Conservation (phyloP, 2,113 vertebrate species). For the Microcebus griseorufus region DNA sequence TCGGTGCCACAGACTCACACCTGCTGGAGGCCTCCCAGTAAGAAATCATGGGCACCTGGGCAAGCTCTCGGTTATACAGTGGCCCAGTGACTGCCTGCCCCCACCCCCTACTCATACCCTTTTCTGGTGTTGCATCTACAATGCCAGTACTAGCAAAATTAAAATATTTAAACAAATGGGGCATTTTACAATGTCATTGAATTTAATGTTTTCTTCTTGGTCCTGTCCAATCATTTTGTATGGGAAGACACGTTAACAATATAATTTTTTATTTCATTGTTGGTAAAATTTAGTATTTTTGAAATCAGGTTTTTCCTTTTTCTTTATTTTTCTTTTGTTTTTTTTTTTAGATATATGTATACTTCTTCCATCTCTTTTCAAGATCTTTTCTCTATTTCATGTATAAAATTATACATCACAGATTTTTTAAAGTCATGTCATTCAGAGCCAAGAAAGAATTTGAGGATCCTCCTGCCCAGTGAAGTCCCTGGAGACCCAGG, state of each 20-base stretch:
- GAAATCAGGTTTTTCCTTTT: background rate
- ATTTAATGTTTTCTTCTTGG: background rate
- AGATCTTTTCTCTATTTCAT: background rate
- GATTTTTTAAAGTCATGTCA: background rate
- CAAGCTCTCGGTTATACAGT: no score
- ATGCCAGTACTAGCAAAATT: background rate
- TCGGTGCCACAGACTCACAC: rapidly evolving
- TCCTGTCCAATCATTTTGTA: no score
- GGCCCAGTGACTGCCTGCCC: no score
- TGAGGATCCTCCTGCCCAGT: no score
- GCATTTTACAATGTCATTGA: background rate
- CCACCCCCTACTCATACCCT: background rate
- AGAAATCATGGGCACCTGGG: background rate
- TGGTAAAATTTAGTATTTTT: background rate
- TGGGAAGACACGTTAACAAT: rapidly evolving
- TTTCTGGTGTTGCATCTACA: background rate
- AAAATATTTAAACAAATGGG: background rate
- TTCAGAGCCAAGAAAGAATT: background rate
- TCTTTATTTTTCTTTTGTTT: background rate
- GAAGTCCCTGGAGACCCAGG: no score
- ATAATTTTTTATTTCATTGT: background rate
- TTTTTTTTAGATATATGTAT: background rate
- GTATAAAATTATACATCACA: background rate
- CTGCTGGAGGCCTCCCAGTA: background rate
- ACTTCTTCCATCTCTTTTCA: background rate